phyloP scores from a whole-genome alignment of 2,797 vertebrate species.

The Ptychadena robeensis region DNA sequence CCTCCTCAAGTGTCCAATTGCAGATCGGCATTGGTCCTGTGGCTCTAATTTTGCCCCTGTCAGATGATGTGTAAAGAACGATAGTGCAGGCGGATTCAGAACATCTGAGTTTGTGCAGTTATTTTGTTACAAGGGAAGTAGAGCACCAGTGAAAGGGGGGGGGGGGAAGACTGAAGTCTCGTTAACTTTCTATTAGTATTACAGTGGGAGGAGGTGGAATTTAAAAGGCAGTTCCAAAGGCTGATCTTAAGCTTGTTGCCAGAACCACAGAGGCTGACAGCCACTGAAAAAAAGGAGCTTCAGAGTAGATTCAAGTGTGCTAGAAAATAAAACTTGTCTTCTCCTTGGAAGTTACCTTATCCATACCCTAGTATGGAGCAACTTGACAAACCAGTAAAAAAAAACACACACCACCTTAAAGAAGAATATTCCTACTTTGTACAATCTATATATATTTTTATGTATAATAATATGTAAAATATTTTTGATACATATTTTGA shows the following conservation, averaged over 20 bases:
- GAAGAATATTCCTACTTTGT: too few relatives aligned
- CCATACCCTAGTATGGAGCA: too few relatives aligned
- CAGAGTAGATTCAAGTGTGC: not conserved
- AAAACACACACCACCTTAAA: too few relatives aligned
- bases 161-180: constrained; percentile 12
- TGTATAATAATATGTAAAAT: too few relatives aligned
- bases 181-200: constrained; percentile 48
- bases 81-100: constrained; percentile 3
- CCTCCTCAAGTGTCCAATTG: constrained; percentile 18
- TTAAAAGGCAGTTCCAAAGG: constrained; percentile 25
- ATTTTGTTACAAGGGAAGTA: constrained; percentile 47
- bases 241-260: constrained; percentile 2
- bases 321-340: too few relatives aligned
- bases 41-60: constrained; percentile 45
- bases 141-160: constrained; percentile 9
- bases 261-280: constrained; percentile 2
- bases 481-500: too few relatives aligned
- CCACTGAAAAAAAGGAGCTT: not conserved
- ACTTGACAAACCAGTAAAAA: too few relatives aligned
- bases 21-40: constrained; percentile 22
- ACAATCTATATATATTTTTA: too few relatives aligned
- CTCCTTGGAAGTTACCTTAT: too few relatives aligned
- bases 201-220: not conserved
- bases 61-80: constrained; percentile 35
- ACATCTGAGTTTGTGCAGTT: constrained; percentile 48